phyloP scores from a whole-genome alignment of 2,113 vertebrate genomes.

The Gnathonemus longibarbis region DNA sequence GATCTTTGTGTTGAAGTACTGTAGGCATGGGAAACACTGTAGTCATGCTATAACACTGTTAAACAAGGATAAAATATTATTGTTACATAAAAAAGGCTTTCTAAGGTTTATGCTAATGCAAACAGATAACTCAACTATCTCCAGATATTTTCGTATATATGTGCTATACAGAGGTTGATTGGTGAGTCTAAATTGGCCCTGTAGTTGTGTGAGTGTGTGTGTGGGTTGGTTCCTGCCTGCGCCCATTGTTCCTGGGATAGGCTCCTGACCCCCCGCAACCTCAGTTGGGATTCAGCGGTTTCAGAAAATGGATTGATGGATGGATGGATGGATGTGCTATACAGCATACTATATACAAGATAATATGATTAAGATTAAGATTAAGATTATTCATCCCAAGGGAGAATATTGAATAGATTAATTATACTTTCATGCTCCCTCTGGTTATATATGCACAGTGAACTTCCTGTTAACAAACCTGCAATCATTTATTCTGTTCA shows the following conservation, averaged over 20 bases:
- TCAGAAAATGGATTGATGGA: background rate
- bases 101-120: background rate
- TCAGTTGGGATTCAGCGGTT: too few species aligned
- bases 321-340: background rate
- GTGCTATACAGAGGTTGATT: background rate
- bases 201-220: too few species aligned
- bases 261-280: too few species aligned
- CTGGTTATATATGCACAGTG: background rate
- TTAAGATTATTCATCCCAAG: background rate
- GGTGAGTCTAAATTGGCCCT: too few species aligned
- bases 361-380: background rate
- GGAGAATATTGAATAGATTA: background rate
- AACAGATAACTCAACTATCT: background rate
- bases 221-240: too few species aligned
- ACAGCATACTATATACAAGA: background rate
- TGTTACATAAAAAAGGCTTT: background rate
- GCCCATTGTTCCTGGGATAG: too few species aligned
- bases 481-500: background rate
- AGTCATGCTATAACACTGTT: background rate
- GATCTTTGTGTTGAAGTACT: background rate
- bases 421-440: background rate
- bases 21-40: background rate
- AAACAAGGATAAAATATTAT: background rate
- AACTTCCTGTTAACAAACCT: background rate
- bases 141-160: background rate